Base-by-base conservation (phyloP, 2,888 invertebrate genomes). In the Eugnorisma glareosa region DNA sequence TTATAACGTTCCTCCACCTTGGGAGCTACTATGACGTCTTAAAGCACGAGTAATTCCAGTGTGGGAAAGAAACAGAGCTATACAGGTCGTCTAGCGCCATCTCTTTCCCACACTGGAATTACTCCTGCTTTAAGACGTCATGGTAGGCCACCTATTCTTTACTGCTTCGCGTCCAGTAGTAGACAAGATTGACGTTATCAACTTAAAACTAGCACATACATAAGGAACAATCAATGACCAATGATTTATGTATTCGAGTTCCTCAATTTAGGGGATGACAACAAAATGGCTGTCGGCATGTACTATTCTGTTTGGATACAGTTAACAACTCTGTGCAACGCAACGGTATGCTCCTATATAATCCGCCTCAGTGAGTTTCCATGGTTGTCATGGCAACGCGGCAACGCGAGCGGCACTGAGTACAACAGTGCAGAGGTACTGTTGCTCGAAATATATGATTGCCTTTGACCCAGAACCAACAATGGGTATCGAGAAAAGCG, bases 301-400 rank as follows among this genome's bases (percentile, higher is more conserved):
- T 57, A 43, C 4, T 28, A 24, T 71, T 59, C 43, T 35, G 21
- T 35, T 57, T 57, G n/a, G 6, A 37, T 7, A 37, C 37, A 24
- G n/a, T 43, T 51, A n/a, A 35, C 63, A 35, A 73, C 21, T n/a
- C n/a, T 64, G 10, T 63, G 7, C 18, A 5, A 31, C 31, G 28
- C n/a, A 31, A 31, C 5, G 51, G 13, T 8, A 61, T 31, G 18
- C 51, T 31, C 40, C 2, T 13, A 10, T 21, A 3, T 43, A 43
- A 64, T 73, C 43, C 13, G 18, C 18, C 18, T 66, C 18, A 45
- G 8, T 8, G 8, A 13, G 18, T 64, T 28, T 13, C 43, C 43
- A 73, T 31, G n/a, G 37, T 75, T 66, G 57, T 21, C 31, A 40
- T 18, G 37, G 57, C 57, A 67, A 76, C 37, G 15, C 18, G 4